Base-by-base conservation (phyloP, 2,113 vertebrate genomes). In the Plecturocebus donacophilus region DNA sequence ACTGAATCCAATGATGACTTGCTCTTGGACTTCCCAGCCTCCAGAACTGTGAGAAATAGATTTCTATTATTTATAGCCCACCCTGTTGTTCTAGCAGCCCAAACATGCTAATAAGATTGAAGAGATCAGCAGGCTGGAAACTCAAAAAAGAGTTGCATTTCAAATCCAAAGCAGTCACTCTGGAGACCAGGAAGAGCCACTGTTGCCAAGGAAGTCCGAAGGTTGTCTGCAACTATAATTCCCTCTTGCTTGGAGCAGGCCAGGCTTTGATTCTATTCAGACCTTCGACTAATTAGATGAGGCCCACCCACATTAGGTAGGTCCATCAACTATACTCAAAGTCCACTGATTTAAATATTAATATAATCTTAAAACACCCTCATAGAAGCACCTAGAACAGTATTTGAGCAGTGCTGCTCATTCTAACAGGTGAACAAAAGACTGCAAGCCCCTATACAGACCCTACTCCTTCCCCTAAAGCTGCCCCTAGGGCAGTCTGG, bases 391-490 rank as follows among this genome's bases (percentile, higher is more conserved):
- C 9, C 47, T 11, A 47, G 11, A 89, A 49, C 45, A 47, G 25
- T 11, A 17, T 21, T 21, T 27, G 20, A 52, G 23, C 40, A 27
- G 35, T 23, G 32, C 25, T 20, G 27, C 71, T 42, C 1, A 5
- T 58, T 20, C 61, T 54, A 54, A 20, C 35, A 80, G 61, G 61
- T 52, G 35, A 70, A 14, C 21, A 25, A 11, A 73, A 73, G 20
- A 73, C 21, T 8, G 70, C 25, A 68, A 45, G 13, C 6, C 47
- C 40, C 27, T 20, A 3, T 3, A 40, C 32, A 40, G 23, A 45
- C 38, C 35, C 17, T 11, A 1, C 13, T 35, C 3, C 3, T 88
- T 38, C 45, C 27, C 14, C 2, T 2, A 16, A 1, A 11, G 25
- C 14, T 49, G 38, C 49, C 49, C 14, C 21, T 14, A 2, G 42